Evolutionary conservation across 2,113 vertebrate species (phyloP), one percentile per base, ranked within the genome.

Genomic region (Pimephales promelas): DNA sequence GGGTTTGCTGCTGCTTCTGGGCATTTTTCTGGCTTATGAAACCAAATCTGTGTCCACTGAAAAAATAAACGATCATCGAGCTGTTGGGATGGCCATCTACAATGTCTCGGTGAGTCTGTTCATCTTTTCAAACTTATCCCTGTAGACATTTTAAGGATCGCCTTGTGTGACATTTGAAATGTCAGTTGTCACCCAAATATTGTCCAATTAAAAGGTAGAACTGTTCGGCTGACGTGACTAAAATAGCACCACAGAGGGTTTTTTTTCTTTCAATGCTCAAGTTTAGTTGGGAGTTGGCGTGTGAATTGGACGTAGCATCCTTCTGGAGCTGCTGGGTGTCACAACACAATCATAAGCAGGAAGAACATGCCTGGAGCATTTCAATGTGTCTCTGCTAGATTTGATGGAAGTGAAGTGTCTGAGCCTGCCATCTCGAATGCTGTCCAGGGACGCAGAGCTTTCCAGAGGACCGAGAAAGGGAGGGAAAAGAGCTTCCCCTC

Each of bases 11-110:
- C 92, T 98, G 86, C 92, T 98, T 18, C 90, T 98, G 81, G 97
- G 97, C 4, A 98, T 98, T 86, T 98, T 98, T 85, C 92, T 98
- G 90, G 97, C 97, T 0, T 98, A 98, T 0, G 97, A 98, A 91
- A 98, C 97, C 83, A 98, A 98, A 91, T 97, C 97, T 0, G 95
- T 98, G 36, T 98, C 83, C 83, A 87, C 87, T 7, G 86, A 89
- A 66, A 98, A 90, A 81, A 89, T 90, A 70, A 88, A 89, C 54
- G 88, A 89, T 75, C 84, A 90, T 43, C 82, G 87, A n/a, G 89
- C 90, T 14, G 88, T 91, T 74, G 86, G 87, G 49, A 90, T 90
- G 86, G 89, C 88, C 75, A 91, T 90, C 85, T 91, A 90, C 82
- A 90, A 87, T 5, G 88, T 90, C 18, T 85, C 88, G 0, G 89